Percentiles rank a stretch among this genome's conserved stretches.
These are phyloP conservation scores for Coptodon bakossiorum DNA, from an alignment of 2,113 vertebrate species.

Conservation along the genomic window DNA sequence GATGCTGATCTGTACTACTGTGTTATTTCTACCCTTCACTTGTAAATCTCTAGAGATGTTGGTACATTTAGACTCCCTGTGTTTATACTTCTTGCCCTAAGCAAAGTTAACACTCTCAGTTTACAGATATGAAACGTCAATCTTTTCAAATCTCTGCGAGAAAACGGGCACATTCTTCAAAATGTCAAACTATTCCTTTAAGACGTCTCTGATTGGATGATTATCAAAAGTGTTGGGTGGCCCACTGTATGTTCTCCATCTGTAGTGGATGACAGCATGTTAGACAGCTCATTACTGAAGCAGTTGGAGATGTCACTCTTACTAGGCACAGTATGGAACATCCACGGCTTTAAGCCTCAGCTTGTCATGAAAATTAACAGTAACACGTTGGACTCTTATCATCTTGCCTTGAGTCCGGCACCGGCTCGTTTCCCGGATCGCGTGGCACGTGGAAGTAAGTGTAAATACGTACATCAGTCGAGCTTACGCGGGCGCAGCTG, in stretches of 20 bases:
- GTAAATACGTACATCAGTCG: not conserved
- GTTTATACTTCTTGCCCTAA: not conserved
- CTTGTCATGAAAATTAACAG: conserved; percentile 65
- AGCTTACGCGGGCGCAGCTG: not conserved
- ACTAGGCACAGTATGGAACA: conserved; percentile 51
- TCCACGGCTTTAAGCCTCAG: conserved; percentile 41
- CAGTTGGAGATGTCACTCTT: conserved; percentile 67
- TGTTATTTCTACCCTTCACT: not conserved
- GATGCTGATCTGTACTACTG: not conserved
- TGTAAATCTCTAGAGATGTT: not conserved
- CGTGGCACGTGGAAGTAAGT: not conserved
- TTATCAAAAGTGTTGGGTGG: conserved; percentile 9
- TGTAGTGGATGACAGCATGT: conserved; percentile 45
- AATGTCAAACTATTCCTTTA: not conserved
- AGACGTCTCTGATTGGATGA: conserved; percentile 1
- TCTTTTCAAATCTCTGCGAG: not conserved
- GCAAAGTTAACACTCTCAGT: not conserved
- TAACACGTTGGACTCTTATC: conserved; percentile 49
- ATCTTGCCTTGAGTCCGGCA: not conserved
- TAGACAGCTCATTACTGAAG: conserved; percentile 64
- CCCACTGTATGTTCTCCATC: conserved; percentile 41
- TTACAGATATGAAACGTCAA: not conserved
- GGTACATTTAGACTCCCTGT: not conserved
- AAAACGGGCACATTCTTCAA: not conserved
- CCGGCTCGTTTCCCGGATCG: not conserved